A percentile compares a stretch with the other conserved stretches of the same genome.
Evolutionary conservation across 2,113 vertebrate species (phyloP).

Genomic region (Gila orcuttii): DNA sequence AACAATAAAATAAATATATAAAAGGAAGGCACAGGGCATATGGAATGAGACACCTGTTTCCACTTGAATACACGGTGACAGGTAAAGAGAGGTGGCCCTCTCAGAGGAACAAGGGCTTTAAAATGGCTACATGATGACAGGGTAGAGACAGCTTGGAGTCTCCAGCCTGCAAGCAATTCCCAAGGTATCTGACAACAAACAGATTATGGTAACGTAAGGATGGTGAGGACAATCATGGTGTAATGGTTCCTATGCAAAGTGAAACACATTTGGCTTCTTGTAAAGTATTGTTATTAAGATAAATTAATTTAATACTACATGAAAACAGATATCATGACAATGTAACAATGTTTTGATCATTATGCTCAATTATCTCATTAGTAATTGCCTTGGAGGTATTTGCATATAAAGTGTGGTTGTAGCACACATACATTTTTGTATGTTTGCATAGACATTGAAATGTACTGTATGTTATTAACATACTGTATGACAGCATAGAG

Average conservation of each 20-base stretch:
- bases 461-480: neutral
- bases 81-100: slow-evolving; percentile 47
- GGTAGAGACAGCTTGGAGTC: slow-evolving; percentile 32
- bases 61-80: slow-evolving; percentile 59
- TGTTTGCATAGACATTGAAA: neutral
- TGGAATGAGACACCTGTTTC: slow-evolving; percentile 66
- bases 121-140: slow-evolving; percentile 47
- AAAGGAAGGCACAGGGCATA: slow-evolving; percentile 41
- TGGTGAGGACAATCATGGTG: neutral
- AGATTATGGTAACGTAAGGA: slow-evolving; percentile 37
- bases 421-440: neutral
- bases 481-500: neutral
- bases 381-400: neutral
- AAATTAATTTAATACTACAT: neutral
- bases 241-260: slow-evolving; percentile 27
- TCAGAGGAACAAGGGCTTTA: slow-evolving; percentile 45
- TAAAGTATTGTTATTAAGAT: neutral
- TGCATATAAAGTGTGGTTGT: neutral
- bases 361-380: neutral
- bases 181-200: neutral
- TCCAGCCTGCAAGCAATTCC: neutral
- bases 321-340: neutral
- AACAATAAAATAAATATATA: slow-evolving; percentile 58
- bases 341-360: neutral
- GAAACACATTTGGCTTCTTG: slow-evolving; percentile 19